Percentiles rank a stretch among this genome's conserved stretches.
phyloP scores from a whole-genome alignment of 2,888 invertebrate genomes.

The Bugula neritina region DNA sequence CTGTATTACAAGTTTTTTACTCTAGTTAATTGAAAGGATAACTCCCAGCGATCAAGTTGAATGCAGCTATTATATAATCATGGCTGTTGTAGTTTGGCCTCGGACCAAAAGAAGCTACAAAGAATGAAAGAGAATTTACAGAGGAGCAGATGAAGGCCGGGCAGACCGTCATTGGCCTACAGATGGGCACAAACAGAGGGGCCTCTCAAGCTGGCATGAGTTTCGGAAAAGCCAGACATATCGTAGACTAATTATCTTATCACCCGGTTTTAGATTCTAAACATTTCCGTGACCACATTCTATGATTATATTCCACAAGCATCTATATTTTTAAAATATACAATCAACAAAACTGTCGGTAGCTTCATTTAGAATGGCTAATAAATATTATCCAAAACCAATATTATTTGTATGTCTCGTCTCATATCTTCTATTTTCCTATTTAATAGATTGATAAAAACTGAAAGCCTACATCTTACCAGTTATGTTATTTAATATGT shows the following conservation, averaged over 20 bases:
- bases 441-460: background rate
- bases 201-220: constrained; percentile 92
- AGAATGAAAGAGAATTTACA: constrained; percentile 81
- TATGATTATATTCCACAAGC: too few relatives aligned
- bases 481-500: background rate
- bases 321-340: too few relatives aligned
- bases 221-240: constrained; percentile 93
- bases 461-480: background rate
- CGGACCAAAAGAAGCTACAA: constrained; percentile 91
- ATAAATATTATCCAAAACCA: too few relatives aligned
- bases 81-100: constrained; percentile 57
- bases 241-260: constrained; percentile 49
- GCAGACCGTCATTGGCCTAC: constrained; percentile 81
- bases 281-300: background rate
- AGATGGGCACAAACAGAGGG: constrained; percentile 95
- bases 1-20: too few relatives aligned
- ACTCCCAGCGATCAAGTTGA: too few relatives aligned
- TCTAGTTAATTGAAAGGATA: too few relatives aligned
- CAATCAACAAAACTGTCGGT: too few relatives aligned
- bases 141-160: constrained; percentile 87
- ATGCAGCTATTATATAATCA: too few relatives aligned
- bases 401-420: too few relatives aligned
- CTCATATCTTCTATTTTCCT: too few relatives aligned
- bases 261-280: too few relatives aligned
- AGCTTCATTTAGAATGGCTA: too few relatives aligned